phyloP scores from a whole-genome alignment of 2,888 invertebrate genomes.

The Lampropteryx suffumata region DNA sequence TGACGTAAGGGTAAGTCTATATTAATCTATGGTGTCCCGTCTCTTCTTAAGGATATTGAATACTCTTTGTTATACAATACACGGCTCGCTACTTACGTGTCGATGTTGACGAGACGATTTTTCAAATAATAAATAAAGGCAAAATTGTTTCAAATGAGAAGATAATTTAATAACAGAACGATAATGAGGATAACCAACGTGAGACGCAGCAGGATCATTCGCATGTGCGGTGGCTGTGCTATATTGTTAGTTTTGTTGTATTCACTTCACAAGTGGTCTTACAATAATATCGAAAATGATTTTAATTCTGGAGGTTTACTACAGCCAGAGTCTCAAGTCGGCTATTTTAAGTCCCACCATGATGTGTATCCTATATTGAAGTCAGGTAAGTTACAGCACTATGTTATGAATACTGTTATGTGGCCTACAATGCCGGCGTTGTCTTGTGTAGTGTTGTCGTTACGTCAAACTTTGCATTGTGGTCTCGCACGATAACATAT shows the following conservation, averaged over 20 bases:
- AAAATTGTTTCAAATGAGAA: constrained; percentile 43
- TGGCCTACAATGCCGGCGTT: constrained; percentile 49
- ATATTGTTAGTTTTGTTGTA: constrained; percentile 84
- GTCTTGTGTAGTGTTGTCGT: constrained; percentile 44
- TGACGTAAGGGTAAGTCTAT: too few species aligned
- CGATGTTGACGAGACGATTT: too few species aligned
- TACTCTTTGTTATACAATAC: too few species aligned
- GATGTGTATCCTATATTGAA: constrained; percentile 67
- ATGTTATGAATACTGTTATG: constrained; percentile 42
- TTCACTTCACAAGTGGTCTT: constrained; percentile 84
- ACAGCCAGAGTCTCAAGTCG: constrained; percentile 44
- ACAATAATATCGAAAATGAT: constrained; percentile 59
- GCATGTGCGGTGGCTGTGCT: constrained; percentile 75
- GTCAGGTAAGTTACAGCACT: constrained; percentile 54
- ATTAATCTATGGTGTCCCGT: too few species aligned
- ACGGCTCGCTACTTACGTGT: constrained; percentile 35
- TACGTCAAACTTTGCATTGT: constrained; percentile 42
- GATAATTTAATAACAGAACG: constrained; percentile 25
- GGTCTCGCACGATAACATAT: constrained; percentile 26
- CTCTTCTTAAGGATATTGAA: too few species aligned
- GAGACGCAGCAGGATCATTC: constrained; percentile 82
- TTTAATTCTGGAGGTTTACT: constrained; percentile 34
- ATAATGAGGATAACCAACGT: constrained; percentile 85
- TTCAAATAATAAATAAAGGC: constrained; percentile 24
- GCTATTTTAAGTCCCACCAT: constrained; percentile 59